Evolutionary conservation across 2,888 invertebrate species (phyloP), one percentile per base, ranked within the genome.

Genomic region (Blastobasis adustella): DNA sequence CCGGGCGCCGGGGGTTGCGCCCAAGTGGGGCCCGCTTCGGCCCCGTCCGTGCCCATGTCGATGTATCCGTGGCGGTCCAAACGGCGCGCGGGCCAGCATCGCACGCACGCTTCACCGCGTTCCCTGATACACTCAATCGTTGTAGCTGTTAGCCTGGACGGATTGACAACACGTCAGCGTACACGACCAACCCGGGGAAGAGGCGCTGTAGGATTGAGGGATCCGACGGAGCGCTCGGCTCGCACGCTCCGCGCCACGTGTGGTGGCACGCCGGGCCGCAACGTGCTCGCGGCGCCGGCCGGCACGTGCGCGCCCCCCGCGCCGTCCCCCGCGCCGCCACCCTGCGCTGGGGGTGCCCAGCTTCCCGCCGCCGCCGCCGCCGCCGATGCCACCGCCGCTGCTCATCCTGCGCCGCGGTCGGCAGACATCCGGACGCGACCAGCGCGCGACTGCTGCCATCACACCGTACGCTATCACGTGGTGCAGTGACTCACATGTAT

Each of bases 21-120:
- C 38, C 47, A 38, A 0, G 52, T 45, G 9, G 47, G 42, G 10
- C 47, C 10, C n/a, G 49, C 42, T 6, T 49, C 51, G 3, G 61
- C 54, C 1, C 68, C 60, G 49, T 78, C 67, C 55, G 75, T 71
- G 59, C 80, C 84, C 90, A 90, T 90, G 58, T 90, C 89, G 65
- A 90, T 86, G 58, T 91, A 91, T 4, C 91, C 91, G 79, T 90
- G 89, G 49, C 82, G 85, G 68, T 91, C 90, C 66, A 82, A 62
- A 46, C 75, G 76, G 47, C 61, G 76, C 51, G 63, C 60, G 51
- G 75, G 68, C 71, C 69, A 66, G 66, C 75, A 71, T 62, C 62
- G 74, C 65, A 60, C 50, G 56, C 67, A 58, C 57, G 73, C 80
- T 79, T 71, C 82, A 81, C 76, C 79, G 74, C 69, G 72, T 60